Conservation (phyloP, 2,888 invertebrate genomes). For the Masnerella sp. region DNA sequence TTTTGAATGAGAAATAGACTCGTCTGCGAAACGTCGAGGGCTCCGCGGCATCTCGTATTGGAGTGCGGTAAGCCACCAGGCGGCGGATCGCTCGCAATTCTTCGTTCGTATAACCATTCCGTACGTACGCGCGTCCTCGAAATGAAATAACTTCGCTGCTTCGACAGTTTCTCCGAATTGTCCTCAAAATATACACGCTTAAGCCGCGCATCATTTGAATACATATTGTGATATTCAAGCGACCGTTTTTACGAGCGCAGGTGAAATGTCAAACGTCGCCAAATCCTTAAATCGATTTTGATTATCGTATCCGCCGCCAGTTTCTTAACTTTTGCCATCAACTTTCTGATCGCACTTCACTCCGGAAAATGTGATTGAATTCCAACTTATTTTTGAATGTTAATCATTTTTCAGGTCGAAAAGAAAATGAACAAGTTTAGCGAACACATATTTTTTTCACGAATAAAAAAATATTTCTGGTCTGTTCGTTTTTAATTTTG, state of each 20-base stretch:
- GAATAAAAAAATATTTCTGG: no score
- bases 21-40: constrained; percentile 41
- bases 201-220: constrained; percentile 35
- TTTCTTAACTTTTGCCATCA: no score
- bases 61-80: constrained; percentile 40
- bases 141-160: constrained; percentile 49
- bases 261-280: constrained; percentile 18
- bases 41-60: constrained; percentile 31
- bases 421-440: no score
- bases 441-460: no score
- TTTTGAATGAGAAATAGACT: constrained; percentile 59
- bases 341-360: no score
- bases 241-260: constrained; percentile 22
- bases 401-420: no score
- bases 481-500: no score
- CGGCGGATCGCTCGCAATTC: constrained; percentile 39
- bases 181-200: constrained; percentile 34
- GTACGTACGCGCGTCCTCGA: constrained; percentile 36
- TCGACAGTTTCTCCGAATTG: constrained; percentile 37
- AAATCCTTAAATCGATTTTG: constrained; percentile 11
- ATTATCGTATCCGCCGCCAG: no score
- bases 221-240: constrained; percentile 24
- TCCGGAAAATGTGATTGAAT: background rate
- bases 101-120: constrained; percentile 35
- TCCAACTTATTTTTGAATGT: no score